These are phyloP conservation scores for Xestia xanthographa DNA, from an alignment of 2,888 invertebrate species.

Conservation along the genomic window DNA sequence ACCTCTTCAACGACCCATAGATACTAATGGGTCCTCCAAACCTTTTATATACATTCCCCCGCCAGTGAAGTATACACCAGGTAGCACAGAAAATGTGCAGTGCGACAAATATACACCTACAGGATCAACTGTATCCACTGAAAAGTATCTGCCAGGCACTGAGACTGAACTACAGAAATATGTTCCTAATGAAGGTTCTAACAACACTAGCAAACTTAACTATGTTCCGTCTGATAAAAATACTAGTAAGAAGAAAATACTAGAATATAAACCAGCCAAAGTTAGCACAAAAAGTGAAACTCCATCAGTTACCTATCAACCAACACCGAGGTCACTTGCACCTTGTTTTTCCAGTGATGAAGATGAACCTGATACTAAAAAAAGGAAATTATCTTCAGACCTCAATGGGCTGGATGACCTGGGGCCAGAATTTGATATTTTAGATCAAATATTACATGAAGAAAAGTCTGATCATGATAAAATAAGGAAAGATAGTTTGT, in stretches of 20 bases:
- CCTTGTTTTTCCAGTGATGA: conserved; percentile 90
- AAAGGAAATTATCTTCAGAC: conserved; percentile 82
- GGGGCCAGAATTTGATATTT: conserved; percentile 88
- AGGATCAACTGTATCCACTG: conserved; percentile 80
- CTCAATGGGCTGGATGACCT: conserved; percentile 87
- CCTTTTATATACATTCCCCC: conserved; percentile 86
- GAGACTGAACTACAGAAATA: conserved; percentile 83
- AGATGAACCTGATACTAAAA: conserved; percentile 85
- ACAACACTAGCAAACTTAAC: conserved; percentile 76
- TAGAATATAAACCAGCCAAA: conserved; percentile 87
- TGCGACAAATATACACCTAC: conserved; percentile 86
- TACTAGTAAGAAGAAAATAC: conserved; percentile 81
- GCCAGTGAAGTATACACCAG: conserved; percentile 83
- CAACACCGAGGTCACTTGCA: conserved; percentile 85
- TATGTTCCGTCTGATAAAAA: conserved; percentile 87
- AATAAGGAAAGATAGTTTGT: conserved; percentile 50
- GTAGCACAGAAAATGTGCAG: conserved; percentile 78
- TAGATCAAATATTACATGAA: conserved; percentile 89
- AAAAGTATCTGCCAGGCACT: conserved; percentile 85
- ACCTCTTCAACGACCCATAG: conserved; percentile 81
- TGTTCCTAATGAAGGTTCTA: conserved; percentile 78
- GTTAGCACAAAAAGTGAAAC: conserved; percentile 76
- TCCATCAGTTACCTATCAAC: conserved; percentile 83
- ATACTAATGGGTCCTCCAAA: conserved; percentile 81
- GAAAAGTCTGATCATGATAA: conserved; percentile 76